Evolutionary conservation across 1,140 invertebrate genomes (phyloP), one percentile per base, ranked within the genome.

Genomic region (Phenacoccus solenopsis): DNA sequence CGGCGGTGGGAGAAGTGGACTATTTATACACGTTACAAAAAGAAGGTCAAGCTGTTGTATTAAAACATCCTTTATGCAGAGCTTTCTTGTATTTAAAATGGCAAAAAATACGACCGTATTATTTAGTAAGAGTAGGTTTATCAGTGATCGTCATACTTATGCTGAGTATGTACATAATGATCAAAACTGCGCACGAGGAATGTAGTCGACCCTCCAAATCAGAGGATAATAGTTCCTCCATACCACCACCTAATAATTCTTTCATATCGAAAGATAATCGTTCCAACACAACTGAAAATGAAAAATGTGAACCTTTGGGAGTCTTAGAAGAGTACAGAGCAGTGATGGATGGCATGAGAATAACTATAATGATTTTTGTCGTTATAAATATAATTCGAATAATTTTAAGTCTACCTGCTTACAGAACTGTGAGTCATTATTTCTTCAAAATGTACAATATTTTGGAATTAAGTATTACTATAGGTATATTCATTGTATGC

Each of bases 41-140:
- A 70, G 89, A 91, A 78, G 89, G 90, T 0, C 90, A 91, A 75
- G 90, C 90, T 73, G 88, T 90, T 76, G 86, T 93, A 13, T 76
- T 93, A 0, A 81, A 90, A 68, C 90, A 93, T 81, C 90, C 90
- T 0, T 76, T 93, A 0, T 91, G 90, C 75, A 88, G 89, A 1
- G 89, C 90, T 0, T 93, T 93, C 78, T 77, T 93, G 0, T 86
- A 91, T 75, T 83, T 92, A 21, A 92, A 93, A 77, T 94, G 91
- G 91, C 86, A 90, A 73, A 91, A 91, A 77, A 91, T 94, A 72
- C 81, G 90, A n/a, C 90, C 90, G 77, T 92, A 91, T 75, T 92
- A 93, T 75, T 85, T 91, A 2, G 88, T 86, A 1, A 82, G 90
- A 70, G 79, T 92, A 70, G 82, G 91, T 57, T 86, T 93, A 74